Base-by-base conservation (phyloP, 1,140 invertebrate genomes). In the Megalonaias nervosa region DNA sequence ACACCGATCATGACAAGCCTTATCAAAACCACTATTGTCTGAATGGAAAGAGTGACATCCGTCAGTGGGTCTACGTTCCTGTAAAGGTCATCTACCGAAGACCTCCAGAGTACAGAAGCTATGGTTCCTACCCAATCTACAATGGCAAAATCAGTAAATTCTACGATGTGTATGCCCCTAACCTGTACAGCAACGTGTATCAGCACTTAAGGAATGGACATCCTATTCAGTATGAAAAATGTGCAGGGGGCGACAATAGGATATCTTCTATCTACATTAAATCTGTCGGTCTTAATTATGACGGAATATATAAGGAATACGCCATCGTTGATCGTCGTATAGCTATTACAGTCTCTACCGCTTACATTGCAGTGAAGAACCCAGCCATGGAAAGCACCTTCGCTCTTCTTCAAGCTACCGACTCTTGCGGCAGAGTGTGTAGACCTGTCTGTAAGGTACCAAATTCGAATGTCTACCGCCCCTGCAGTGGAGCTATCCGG, bases 241-340 rank as follows among this genome's bases (percentile, higher is more conserved):
- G 21, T 76, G 77, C 80, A 31, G 76, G 67, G 67, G 73, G 38
- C 19, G 75, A 58, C 23, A 77, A n/a, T 23, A 72, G 26, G 74
- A 80, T 81, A 2, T 85, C 84, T 6, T 78, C 77, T 14, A 81
- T 88, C 48, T 88, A 83, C 61, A 72, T 89, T n/a, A 80, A 82
- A 62, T 85, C 86, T 31, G 76, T 77, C 38, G 87, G 87, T 12
- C 64, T 87, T n/a, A 87, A 87, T 70, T 89, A 89, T 66, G 79
- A 86, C 21, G 87, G 87, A 23, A 68, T 61, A 26, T 89, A 89
- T 70, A 87, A 86, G 64, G 87, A 87, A 58, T 85, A 85, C n/a
- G 81, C 87, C 31, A 86, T 89, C 62, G 77, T 87, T 19, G 87
- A 89, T 59, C 81, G 79, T 66, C 74, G 87, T 21, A 74, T 86